These are phyloP conservation scores for Alethe castanea DNA, from an alignment of 2,113 vertebrate species.

Conservation along the genomic window DNA sequence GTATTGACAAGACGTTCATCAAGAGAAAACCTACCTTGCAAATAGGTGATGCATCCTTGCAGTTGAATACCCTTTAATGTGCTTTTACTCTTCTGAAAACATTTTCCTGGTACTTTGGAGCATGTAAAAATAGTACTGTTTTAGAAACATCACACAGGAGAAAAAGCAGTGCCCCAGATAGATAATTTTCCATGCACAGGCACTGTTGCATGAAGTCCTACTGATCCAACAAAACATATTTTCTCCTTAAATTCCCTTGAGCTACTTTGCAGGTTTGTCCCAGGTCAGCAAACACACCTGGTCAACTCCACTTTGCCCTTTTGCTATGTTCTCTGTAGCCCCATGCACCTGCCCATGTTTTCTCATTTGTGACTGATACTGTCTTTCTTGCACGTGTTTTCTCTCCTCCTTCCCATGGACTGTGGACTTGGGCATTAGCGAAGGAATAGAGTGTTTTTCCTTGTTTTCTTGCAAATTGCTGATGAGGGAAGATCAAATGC, in stretches of 20 bases:
- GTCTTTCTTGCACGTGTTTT: background rate
- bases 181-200: rapidly evolving
- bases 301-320: background rate
- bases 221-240: background rate
- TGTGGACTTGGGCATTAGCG: background rate
- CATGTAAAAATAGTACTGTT: background rate
- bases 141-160: background rate
- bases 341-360: background rate
- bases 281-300: background rate
- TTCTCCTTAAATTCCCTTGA: background rate
- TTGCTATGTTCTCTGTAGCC: background rate
- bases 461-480: background rate
- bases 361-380: background rate
- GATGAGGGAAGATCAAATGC: background rate
- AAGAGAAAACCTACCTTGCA: background rate
- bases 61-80: background rate
- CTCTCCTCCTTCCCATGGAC: background rate
- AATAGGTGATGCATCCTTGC: background rate
- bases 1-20: background rate
- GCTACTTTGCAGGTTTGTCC: background rate
- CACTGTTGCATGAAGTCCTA: background rate
- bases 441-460: background rate
- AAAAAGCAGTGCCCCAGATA: background rate
- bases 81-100: background rate
- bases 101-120: background rate